Base-by-base conservation (phyloP, 2,113 vertebrate species). In the Rhipidura dahli region DNA sequence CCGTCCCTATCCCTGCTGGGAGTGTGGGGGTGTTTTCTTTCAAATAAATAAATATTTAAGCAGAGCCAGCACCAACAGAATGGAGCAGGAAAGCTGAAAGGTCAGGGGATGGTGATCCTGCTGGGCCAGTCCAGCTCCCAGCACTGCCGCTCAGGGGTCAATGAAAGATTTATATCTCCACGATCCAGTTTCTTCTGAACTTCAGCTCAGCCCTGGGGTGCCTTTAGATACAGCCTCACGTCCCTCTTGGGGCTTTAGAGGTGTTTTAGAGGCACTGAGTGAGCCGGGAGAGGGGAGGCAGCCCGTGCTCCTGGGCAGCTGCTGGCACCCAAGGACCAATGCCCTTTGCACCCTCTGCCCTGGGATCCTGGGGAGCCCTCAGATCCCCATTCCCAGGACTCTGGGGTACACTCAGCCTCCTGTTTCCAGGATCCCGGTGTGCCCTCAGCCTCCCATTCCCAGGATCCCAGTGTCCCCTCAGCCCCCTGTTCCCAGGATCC, bases 291-390 rank as follows among this genome's bases (percentile, higher is more conserved):
- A 69, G 27, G 23, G 40, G 39, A 77, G 44, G 82, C 79, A 79
- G 54, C 35, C 56, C 2, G 0, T 14, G 86, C 44, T 33, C 77
- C 33, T 30, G 42, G 3, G 69, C 57, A 10, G 76, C 57, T 80
- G 81, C 94, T 92, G 95, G 87, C 95, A 96, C 75, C 90, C 61
- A 64, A 93, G 95, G 91, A 91, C 95, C 92, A 19, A 57, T 57
- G 90, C 63, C 50, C 90, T 97, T 86, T 76, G 93, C 45, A 79
- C 79, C 9, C 95, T 92, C 96, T 97, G 94, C 97, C 31, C 42
- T 2, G 6, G 40, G 10, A 44, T 44, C 30, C 63, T 3, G 40
- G 61, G 28, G 40, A 15, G 6, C 61, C 19, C 37, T 21, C 35
- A 27, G 59, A 24, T 5, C 59, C 59, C 59, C 4, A 0, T 61